These are phyloP conservation scores for Battus philenor DNA, from an alignment of 1,140 invertebrate genomes.

Conservation along the genomic window DNA sequence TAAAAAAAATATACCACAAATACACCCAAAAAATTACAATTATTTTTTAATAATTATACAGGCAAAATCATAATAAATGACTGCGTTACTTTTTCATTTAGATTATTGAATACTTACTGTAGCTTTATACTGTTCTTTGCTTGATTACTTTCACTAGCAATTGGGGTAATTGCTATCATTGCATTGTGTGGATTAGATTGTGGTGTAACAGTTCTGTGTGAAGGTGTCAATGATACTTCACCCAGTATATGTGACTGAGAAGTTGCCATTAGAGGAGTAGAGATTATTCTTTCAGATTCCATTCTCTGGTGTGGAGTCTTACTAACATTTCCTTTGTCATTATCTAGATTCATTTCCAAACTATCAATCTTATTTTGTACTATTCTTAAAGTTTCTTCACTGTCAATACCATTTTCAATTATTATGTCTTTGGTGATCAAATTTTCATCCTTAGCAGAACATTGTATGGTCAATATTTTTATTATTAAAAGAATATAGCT, in stretches of 20 bases:
- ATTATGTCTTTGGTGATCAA: too few relatives aligned
- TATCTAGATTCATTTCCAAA: not conserved
- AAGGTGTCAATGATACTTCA: slow-evolving; percentile 56
- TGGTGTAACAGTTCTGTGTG: slow-evolving; percentile 50
- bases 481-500: too few relatives aligned
- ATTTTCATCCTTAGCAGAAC: too few relatives aligned
- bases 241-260: slow-evolving; percentile 34
- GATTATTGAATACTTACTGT: slow-evolving; percentile 56
- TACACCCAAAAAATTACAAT: too few relatives aligned
- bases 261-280: slow-evolving; percentile 22
- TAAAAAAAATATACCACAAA: too few relatives aligned
- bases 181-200: slow-evolving; percentile 64
- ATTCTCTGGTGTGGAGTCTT: not conserved
- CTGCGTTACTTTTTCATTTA: too few relatives aligned
- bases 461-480: too few relatives aligned
- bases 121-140: slow-evolving; percentile 71
- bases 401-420: too few relatives aligned
- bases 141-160: slow-evolving; percentile 64
- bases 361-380: not conserved
- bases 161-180: slow-evolving; percentile 63
- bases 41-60: too few relatives aligned
- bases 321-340: not conserved
- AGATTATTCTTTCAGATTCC: slow-evolving; percentile 19
- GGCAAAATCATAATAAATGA: too few relatives aligned
- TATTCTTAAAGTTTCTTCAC: too few relatives aligned